Evolutionary conservation across 1,140 invertebrate genomes (phyloP).

Genomic region (Nymphalis io): DNA sequence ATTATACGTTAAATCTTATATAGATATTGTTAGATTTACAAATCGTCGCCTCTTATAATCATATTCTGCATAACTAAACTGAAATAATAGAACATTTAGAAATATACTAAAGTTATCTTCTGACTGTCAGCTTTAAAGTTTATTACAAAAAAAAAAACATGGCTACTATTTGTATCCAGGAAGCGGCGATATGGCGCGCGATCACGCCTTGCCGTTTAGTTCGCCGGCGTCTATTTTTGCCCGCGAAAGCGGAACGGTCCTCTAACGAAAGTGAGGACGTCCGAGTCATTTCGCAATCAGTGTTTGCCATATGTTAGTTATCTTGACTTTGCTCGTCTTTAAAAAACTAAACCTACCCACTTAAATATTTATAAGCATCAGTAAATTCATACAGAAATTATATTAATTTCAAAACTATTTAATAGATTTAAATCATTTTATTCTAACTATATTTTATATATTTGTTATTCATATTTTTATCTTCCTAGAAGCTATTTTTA

Average conservation of each 20-base stretch:
- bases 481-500: neutral
- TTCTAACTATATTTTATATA: neutral
- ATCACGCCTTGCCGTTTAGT: constrained; percentile 45
- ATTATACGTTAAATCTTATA: no score
- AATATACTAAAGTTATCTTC: neutral
- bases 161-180: constrained; percentile 49
- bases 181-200: constrained; percentile 60
- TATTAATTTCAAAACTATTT: no score
- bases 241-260: constrained; percentile 66
- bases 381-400: no score
- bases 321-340: no score
- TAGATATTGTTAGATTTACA: no score
- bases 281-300: constrained; percentile 31
- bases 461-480: neutral
- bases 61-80: neutral
- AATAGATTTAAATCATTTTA: neutral
- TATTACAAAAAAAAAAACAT: neutral
- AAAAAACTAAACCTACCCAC: no score
- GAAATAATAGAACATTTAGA: neutral
- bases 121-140: neutral
- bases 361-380: no score
- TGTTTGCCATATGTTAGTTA: constrained; percentile 1
- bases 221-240: constrained; percentile 61
- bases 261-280: constrained; percentile 35
- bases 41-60: no score